Percentiles rank a stretch among this genome's conserved stretches.
Conservation (phyloP, 2,113 vertebrate genomes). For the Microtus ochrogaster region DNA sequence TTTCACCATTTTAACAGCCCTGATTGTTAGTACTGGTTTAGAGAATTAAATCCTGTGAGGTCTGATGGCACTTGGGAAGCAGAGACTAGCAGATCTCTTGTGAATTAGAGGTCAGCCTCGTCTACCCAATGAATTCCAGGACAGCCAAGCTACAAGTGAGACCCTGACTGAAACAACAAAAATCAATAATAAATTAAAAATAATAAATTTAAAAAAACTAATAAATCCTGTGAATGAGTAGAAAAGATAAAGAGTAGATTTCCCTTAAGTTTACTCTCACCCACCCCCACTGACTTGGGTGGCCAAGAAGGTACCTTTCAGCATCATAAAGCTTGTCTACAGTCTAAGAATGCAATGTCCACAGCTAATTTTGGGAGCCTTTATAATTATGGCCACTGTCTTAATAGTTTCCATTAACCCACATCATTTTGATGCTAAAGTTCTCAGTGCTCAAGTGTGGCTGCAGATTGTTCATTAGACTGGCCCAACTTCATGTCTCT, state of each 20-base stretch:
- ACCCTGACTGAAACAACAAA: neutral
- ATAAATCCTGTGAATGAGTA: neutral
- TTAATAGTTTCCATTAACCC: neutral
- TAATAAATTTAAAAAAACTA: no score
- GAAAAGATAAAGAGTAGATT: neutral
- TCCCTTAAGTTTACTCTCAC: neutral
- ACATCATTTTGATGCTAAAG: neutral
- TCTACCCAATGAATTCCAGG: neutral
- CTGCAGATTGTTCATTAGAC: neutral
- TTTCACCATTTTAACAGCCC: neutral
- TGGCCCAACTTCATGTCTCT: neutral
- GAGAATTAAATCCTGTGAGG: neutral
- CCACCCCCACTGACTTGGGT: neutral
- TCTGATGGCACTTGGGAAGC: neutral
- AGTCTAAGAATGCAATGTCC: neutral
- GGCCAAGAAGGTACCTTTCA: neutral
- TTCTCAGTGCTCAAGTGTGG: neutral
- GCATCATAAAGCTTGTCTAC: neutral
- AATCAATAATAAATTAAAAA: neutral
- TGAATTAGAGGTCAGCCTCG: neutral
- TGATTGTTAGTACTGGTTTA: neutral
- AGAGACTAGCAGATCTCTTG: neutral
- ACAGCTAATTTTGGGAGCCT: neutral
- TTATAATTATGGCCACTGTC: neutral
- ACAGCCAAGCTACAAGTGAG: neutral